Conservation (phyloP, 2,113 vertebrate genomes). For the Melanocharis versteri region DNA sequence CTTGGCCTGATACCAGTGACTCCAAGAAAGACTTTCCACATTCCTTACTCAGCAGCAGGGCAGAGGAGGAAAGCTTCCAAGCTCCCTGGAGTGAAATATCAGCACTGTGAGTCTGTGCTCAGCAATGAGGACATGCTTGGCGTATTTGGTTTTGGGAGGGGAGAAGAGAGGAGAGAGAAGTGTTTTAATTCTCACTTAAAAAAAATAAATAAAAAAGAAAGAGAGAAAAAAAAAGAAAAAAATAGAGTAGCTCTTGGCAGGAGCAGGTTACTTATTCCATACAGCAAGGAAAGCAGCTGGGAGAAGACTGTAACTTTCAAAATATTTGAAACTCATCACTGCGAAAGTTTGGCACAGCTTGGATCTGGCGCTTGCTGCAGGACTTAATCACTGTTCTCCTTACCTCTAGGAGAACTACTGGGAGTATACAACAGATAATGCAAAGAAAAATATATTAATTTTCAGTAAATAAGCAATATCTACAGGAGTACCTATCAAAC, state of each 20-base stretch:
- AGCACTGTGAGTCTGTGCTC: neutral
- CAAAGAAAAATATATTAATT: neutral
- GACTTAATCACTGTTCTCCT: neutral
- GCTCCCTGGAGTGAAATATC: neutral
- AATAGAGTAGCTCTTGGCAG: neutral
- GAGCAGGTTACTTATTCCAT: neutral
- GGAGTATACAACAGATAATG: neutral
- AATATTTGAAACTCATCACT: constrained; percentile 30
- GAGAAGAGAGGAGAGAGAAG: neutral
- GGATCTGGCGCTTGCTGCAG: neutral
- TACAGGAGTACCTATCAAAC: neutral
- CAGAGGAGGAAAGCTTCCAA: neutral
- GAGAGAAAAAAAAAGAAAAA: neutral
- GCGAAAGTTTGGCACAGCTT: neutral
- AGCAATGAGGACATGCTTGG: neutral
- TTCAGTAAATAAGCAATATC: neutral
- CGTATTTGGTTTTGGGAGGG: neutral
- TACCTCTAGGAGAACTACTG: neutral
- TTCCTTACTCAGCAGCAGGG: neutral
- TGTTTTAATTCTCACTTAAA: neutral
- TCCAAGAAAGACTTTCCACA: neutral
- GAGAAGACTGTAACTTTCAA: constrained; percentile 5
- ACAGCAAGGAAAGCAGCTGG: neutral
- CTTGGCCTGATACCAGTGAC: neutral
- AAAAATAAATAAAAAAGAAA: no score